A percentile compares a stretch with the other conserved stretches of the same genome.
phyloP scores from a whole-genome alignment of 1,140 invertebrate genomes.

The Triops cancriformis region DNA sequence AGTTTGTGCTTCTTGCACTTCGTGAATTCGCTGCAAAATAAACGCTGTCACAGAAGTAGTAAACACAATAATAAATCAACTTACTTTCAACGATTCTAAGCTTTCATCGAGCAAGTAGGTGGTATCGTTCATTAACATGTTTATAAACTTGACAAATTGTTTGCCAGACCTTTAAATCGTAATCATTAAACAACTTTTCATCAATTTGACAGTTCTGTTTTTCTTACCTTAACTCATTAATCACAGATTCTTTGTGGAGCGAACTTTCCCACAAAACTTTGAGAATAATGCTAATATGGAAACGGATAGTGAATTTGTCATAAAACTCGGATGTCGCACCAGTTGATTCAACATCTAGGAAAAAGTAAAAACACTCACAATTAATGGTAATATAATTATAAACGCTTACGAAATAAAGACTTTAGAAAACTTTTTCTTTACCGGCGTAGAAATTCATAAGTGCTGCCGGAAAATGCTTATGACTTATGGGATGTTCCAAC shows the following conservation, averaged over 20 bases:
- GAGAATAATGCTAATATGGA: slow-evolving; percentile 93
- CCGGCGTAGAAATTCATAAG: slow-evolving; percentile 95
- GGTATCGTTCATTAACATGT: slow-evolving; percentile 99
- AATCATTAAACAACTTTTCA: slow-evolving; percentile 24
- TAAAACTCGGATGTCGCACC: slow-evolving; percentile 97
- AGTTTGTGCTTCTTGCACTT: slow-evolving; percentile 80
- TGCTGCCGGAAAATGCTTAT: slow-evolving; percentile 68
- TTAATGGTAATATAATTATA: neutral
- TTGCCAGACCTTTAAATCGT: slow-evolving; percentile 54
- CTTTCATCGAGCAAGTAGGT: slow-evolving; percentile 96
- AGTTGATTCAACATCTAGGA: slow-evolving; percentile 86
- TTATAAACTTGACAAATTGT: slow-evolving; percentile 95
- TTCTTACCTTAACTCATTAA: slow-evolving; percentile 60
- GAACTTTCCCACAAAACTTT: slow-evolving; percentile 69
- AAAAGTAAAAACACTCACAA: slow-evolving; percentile 25
- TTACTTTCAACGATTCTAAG: slow-evolving; percentile 74
- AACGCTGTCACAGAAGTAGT: neutral
- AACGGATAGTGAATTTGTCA: slow-evolving; percentile 96
- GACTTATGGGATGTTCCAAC: slow-evolving; percentile 77
- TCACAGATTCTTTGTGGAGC: slow-evolving; percentile 58
- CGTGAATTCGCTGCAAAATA: slow-evolving; percentile 63
- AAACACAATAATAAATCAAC: neutral
- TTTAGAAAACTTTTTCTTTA: slow-evolving; percentile 31
- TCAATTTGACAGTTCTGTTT: neutral
- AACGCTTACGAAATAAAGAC: neutral